Base-by-base conservation (phyloP, 2,113 vertebrate species). In the Argyrosomus japonicus region DNA sequence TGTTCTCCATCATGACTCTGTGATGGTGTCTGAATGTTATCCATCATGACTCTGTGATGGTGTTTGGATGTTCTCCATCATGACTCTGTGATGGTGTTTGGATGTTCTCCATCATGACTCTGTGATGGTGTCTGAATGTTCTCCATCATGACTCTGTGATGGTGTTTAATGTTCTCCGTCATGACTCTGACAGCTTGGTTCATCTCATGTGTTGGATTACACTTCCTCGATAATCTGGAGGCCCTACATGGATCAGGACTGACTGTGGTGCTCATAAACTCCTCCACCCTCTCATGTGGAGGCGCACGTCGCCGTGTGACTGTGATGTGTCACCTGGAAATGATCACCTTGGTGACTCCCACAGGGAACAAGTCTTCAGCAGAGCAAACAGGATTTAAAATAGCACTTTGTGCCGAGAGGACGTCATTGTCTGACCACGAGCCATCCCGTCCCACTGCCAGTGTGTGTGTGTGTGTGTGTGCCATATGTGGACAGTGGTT, bases 381-480 rank as follows among this genome's bases (percentile, higher is more conserved):
- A 17, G 67, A 60, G 72, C 80, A 89, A 84, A 67, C 69, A 77
- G 74, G 29, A 21, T 78, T 76, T 65, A 77, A 90, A 88, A 85
- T 75, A 83, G 79, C 29, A 47, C 48, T 71, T 69, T 83, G 29
- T 84, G 67, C 45, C 36, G 51, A 40, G 73, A 72, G 23, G 58
- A 82, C 70, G 81, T 90, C 86, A 88, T 7, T 25, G 77, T 83
- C 82, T 81, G 3, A 77, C 89, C 88, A 84, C 79, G 36, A 72
- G 73, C 68, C 62, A 2, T 25, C 88, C 78, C 53, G 69, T 80
- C 76, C 60, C 73, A 79, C 36, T 6, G 36, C 48, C 27, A 76
- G 45, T 63, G 81, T 45, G 68, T 62, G 25, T 64, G 64, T 43
- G 62, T 45, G 62, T 45, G 40, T 17, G 19, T 27, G 23, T 27